Evolutionary conservation across 2,888 invertebrate genomes (phyloP).

Genomic region (Polyploca ridens): DNA sequence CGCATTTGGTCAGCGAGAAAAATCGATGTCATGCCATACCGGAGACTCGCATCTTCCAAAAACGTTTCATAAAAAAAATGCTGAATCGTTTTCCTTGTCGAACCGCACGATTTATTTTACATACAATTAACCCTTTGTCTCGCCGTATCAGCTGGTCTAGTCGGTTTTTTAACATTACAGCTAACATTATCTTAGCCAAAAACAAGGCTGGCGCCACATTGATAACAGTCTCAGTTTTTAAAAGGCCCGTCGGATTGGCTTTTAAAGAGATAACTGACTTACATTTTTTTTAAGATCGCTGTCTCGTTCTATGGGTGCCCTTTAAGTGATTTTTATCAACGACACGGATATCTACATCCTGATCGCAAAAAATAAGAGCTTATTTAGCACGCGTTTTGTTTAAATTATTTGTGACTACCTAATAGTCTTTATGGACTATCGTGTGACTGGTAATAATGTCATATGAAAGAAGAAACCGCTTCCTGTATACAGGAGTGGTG

Average conservation of each 20-base stretch:
- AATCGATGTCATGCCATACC: slow-evolving; percentile 23
- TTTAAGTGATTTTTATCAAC: slow-evolving; percentile 56
- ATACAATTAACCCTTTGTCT: slow-evolving; percentile 12
- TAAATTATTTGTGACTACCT: slow-evolving; percentile 20
- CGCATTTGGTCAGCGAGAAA: slow-evolving; percentile 46
- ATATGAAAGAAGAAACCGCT: slow-evolving; percentile 53
- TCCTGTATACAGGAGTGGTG: slow-evolving; percentile 50
- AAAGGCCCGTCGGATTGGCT: slow-evolving; percentile 48
- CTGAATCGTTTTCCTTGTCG: slow-evolving; percentile 18
- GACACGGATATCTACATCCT: slow-evolving; percentile 43
- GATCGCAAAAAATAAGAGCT: slow-evolving; percentile 46
- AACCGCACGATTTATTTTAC: slow-evolving; percentile 26
- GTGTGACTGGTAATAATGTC: slow-evolving; percentile 30
- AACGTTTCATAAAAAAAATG: neutral
- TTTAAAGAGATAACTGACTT: slow-evolving; percentile 55
- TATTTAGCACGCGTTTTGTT: slow-evolving; percentile 65
- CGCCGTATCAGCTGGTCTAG: slow-evolving; percentile 10
- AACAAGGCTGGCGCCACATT: slow-evolving; percentile 65
- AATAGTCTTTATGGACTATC: slow-evolving; percentile 24
- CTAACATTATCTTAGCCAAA: slow-evolving; percentile 41
- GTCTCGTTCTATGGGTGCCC: slow-evolving; percentile 50
- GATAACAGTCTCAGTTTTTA: slow-evolving; percentile 46
- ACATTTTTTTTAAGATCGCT: slow-evolving; percentile 51
- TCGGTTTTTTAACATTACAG: slow-evolving; percentile 5
- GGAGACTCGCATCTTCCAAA: slow-evolving; percentile 11